Evolutionary conservation across 1,140 invertebrate genomes (phyloP).

Genomic region (Anoplophora glabripennis): DNA sequence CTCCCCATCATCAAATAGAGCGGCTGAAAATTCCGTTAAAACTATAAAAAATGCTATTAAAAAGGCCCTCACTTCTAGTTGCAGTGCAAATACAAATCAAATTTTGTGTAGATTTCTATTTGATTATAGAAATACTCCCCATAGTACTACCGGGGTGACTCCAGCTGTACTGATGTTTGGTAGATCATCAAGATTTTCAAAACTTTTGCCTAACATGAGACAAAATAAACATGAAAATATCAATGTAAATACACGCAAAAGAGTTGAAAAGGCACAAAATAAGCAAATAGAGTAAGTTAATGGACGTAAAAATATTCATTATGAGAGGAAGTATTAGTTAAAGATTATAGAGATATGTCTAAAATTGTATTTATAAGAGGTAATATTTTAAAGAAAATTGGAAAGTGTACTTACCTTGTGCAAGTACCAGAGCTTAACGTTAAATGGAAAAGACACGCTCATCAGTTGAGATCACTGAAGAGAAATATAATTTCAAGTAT

Average conservation of each 20-base stretch:
- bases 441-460: slow-evolving; percentile 5
- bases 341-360: slow-evolving; percentile 5
- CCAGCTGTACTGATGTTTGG: slow-evolving; percentile 18
- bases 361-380: slow-evolving; percentile 2
- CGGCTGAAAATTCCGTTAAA: slow-evolving; percentile 12
- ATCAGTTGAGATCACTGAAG: too few relatives aligned
- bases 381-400: neutral
- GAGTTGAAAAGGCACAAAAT: neutral
- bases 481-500: too few relatives aligned
- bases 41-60: slow-evolving; percentile 14
- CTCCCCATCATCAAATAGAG: slow-evolving; percentile 11
- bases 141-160: slow-evolving; percentile 17
- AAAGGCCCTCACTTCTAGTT: neutral
- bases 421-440: neutral
- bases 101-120: slow-evolving; percentile 15
- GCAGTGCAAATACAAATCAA: neutral
- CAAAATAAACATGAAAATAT: neutral
- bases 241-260: neutral
- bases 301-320: too few relatives aligned
- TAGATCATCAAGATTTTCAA: slow-evolving; percentile 11
- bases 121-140: slow-evolving; percentile 19
- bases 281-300: too few relatives aligned
- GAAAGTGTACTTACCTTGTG: slow-evolving; percentile 6
- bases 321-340: slow-evolving; percentile 3
- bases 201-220: slow-evolving; percentile 1